Evolutionary conservation across 2,888 invertebrate species (phyloP).

Genomic region (Antheraea assamensis): DNA sequence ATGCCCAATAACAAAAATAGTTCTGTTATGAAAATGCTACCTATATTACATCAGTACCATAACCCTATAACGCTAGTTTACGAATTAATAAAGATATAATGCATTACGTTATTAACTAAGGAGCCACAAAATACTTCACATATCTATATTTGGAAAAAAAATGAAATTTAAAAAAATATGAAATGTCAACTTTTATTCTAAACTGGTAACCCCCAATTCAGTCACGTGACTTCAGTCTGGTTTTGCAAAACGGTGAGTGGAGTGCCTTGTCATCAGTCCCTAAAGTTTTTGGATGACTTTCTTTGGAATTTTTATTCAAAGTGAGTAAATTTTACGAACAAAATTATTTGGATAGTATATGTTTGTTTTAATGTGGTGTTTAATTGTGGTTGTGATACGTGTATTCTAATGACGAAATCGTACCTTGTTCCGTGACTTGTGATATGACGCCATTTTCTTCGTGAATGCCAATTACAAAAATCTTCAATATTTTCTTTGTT

Average conservation of each 20-base stretch:
- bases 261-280: slow-evolving; percentile 83
- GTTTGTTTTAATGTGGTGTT: slow-evolving; percentile 57
- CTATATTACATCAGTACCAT: no score
- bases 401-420: slow-evolving; percentile 75
- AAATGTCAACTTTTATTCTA: slow-evolving; percentile 13
- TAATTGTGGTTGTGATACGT: slow-evolving; percentile 63
- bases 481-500: slow-evolving; percentile 75
- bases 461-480: slow-evolving; percentile 81
- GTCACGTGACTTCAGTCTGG: slow-evolving; percentile 70
- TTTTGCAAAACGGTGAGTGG: slow-evolving; percentile 82
- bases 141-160: background rate
- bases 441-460: slow-evolving; percentile 83
- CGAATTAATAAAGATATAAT: no score
- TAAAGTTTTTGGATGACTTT: slow-evolving; percentile 82
- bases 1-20: no score
- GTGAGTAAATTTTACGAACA: slow-evolving; percentile 74
- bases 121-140: no score
- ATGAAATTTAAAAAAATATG: slow-evolving; percentile 27
- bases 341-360: slow-evolving; percentile 59
- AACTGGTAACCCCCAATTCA: slow-evolving; percentile 43
- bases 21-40: no score
- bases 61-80: no score
- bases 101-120: no score
- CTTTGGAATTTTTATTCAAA: slow-evolving; percentile 81
- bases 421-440: slow-evolving; percentile 82